Conservation (phyloP, 2,113 vertebrate species). For the Xerus inauris region DNA sequence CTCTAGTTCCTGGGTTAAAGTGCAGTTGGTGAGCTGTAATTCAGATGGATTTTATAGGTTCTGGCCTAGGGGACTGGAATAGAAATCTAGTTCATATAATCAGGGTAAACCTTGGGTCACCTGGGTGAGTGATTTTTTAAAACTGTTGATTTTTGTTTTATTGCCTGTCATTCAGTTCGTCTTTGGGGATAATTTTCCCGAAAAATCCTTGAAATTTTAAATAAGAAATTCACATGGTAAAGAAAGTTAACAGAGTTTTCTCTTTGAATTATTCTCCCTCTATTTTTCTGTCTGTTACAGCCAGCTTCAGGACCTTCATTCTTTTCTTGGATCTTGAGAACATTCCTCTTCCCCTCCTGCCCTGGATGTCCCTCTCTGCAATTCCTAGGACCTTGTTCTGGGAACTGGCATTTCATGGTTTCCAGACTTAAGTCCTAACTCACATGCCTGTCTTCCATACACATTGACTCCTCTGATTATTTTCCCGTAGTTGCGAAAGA, state of each 20-base stretch:
- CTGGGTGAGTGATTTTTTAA: background rate
- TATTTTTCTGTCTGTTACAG: background rate
- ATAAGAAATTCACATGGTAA: slow-evolving; percentile 11
- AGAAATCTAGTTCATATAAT: slow-evolving; percentile 39
- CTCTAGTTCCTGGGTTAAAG: slow-evolving; percentile 55
- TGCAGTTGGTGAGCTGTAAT: slow-evolving; percentile 48
- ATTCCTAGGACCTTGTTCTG: background rate
- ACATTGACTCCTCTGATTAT: background rate
- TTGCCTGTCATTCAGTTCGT: slow-evolving; percentile 14
- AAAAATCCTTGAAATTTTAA: slow-evolving; percentile 34
- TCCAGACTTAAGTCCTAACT: background rate
- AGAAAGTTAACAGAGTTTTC: background rate
- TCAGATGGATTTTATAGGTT: slow-evolving; percentile 59
- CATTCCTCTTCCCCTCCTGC: background rate
- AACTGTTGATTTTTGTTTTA: background rate
- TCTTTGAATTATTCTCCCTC: background rate
- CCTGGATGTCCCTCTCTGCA: background rate
- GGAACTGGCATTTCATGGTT: slow-evolving; percentile 12
- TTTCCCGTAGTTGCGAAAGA: slow-evolving; percentile 9
- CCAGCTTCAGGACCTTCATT: background rate
- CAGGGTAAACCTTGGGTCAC: slow-evolving; percentile 17
- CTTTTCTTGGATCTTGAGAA: background rate
- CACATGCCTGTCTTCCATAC: background rate
- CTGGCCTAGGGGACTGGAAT: slow-evolving; percentile 5
- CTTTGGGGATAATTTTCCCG: background rate